Conservation (phyloP, 2,797 vertebrate species). For the Netta rufina region DNA sequence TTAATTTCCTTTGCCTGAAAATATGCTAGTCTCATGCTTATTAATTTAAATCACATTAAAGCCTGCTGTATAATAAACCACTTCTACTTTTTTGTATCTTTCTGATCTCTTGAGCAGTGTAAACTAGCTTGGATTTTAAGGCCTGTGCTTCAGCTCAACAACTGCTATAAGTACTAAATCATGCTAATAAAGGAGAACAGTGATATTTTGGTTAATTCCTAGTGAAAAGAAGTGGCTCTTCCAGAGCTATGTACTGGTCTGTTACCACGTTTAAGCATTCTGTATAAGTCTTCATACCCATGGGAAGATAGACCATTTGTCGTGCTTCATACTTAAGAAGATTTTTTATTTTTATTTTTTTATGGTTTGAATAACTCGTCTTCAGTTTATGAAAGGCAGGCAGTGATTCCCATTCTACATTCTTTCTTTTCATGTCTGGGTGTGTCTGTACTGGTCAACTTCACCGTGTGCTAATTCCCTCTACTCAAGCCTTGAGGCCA, state of each 20-base stretch:
- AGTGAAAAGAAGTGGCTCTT: background rate
- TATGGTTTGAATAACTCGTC: background rate
- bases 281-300: background rate
- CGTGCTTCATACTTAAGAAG: background rate
- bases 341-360: background rate
- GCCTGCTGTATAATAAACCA: background rate
- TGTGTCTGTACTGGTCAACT: background rate
- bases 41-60: background rate
- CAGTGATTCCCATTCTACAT: background rate
- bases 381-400: background rate
- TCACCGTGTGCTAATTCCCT: background rate
- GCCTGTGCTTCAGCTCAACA: background rate
- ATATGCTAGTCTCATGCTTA: background rate
- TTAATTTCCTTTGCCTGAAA: background rate
- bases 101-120: background rate
- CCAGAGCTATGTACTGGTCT: background rate
- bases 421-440: background rate
- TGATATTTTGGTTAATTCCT: background rate
- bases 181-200: background rate
- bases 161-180: background rate
- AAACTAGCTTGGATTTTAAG: background rate
- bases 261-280: background rate
- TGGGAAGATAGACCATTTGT: background rate
- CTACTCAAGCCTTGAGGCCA: background rate
- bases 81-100: background rate